Evolutionary conservation across 2,888 invertebrate genomes (phyloP).

Genomic region (Dynastes hyllus): DNA sequence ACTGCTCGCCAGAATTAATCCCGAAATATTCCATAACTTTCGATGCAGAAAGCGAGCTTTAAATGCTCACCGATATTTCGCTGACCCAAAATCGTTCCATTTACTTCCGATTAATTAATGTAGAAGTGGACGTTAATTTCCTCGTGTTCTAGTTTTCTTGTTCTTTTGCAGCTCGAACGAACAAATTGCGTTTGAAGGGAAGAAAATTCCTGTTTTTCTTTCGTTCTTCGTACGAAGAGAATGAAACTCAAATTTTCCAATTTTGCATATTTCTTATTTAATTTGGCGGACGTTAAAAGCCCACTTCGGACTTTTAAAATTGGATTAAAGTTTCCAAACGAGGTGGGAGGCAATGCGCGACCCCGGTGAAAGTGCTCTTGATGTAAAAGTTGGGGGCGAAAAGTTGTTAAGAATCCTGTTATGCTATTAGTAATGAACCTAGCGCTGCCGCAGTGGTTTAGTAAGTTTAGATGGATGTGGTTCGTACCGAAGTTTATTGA

Average conservation of each 20-base stretch:
- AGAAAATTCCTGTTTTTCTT: constrained; percentile 9
- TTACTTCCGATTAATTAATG: constrained; percentile 32
- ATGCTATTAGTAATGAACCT: constrained; percentile 6
- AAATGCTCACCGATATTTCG: constrained; percentile 4
- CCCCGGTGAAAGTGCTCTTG: constrained; percentile 26
- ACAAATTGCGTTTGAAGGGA: constrained; percentile 24
- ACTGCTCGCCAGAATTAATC: neutral
- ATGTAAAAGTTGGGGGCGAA: constrained; percentile 17
- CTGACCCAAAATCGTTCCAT: constrained; percentile 21
- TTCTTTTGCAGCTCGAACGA: constrained; percentile 22
- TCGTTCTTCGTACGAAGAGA: constrained; percentile 7
- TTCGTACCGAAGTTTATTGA: neutral
- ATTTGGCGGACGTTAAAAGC: constrained; percentile 45
- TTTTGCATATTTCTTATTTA: constrained; percentile 50
- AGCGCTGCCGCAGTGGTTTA: neutral
- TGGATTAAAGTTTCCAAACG: constrained; percentile 46
- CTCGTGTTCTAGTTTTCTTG: constrained; percentile 2
- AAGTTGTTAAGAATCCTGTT: constrained; percentile 30
- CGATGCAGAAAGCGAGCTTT: constrained; percentile 1
- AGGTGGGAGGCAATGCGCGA: constrained; percentile 15
- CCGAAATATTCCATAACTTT: constrained; percentile 1
- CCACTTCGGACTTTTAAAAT: constrained; percentile 47
- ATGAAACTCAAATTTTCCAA: constrained; percentile 37
- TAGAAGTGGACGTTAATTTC: constrained; percentile 21
- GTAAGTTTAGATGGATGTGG: neutral